Base-by-base conservation (phyloP, 2,113 vertebrate genomes). In the Notothenia rossii region DNA sequence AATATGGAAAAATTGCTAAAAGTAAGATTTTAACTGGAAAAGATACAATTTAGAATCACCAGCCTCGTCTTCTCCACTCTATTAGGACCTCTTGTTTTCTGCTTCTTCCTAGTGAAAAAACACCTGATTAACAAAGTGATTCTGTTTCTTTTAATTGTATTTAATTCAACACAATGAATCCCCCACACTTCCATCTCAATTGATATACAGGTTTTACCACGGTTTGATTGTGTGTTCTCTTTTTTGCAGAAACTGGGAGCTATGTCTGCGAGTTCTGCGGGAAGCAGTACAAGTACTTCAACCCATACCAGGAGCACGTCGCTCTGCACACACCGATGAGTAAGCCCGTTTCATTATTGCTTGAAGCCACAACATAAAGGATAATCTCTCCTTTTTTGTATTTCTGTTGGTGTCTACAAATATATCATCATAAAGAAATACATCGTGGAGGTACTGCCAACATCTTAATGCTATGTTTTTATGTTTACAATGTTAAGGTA, bases 241-340 rank as follows among this genome's bases (percentile, higher is more conserved):
- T 58, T n/a, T 88, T 56, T 82, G 49, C 94, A 99, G 98, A 99
- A 96, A 98, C 98, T 0, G 98, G 98, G 85, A 98, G 97, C 91
- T 99, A 99, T 74, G 96, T 97, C 36, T 99, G 98, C 74, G 98
- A 99, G 85, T 99, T 96, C 92, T 99, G 98, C 29, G 98, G 98
- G 80, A 99, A 99, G 88, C 98, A 99, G 94, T 99, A 99, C 94
- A 99, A 99, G 88, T 99, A 99, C 92, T 99, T 99, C 93, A 99
- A 98, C 59, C 98, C 98, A 0, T 99, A 99, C 94, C 98, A 99
- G 92, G 98, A 99, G 83, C 98, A 99, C 0, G 98, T 99, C 86
- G 98, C 98, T 5, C 96, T 99, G 82, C 98, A 99, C 1, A 96
- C 97, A n/a, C 97, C 98, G n/a, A 95, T 98, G 92, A 96, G 98